Base-by-base conservation (phyloP, 53 echinoderm and acorn worm species). In the Paracentrotus lividus region DNA sequence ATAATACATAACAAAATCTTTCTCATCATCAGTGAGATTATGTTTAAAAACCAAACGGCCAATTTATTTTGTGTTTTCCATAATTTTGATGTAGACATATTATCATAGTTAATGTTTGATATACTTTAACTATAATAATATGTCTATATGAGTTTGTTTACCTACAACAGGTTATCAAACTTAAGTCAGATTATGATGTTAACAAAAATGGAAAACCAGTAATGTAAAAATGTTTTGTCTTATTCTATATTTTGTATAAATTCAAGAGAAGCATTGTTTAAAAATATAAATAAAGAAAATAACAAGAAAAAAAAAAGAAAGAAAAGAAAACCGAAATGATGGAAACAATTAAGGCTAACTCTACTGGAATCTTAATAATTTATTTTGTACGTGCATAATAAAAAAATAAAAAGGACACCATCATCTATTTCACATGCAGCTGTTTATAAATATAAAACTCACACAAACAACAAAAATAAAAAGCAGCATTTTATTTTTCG, bases 401-500 rank as follows among this genome's bases (percentile, higher is more conserved):
- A 40, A 36, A 64, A 64, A 72, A 72, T 69, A 69, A 69, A n/a
- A n/a, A n/a, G n/a, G n/a, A n/a, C 38, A 69, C 40, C 72, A 72
- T 72, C 21, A 20, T 72, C 18, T 72, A 4, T 33, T 86, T 56
- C 34, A 54, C 86, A 86, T 36, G 86, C 86, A 86, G 86, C 86
- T 86, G 55, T 86, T 56, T 27, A 85, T 49, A 51, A 49, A 23
- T 40, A 21, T 53, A 34, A 53, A 86, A 86, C 86, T 55, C 34
- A 54, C 86, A 86, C 85, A 16, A 85, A 34, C 56, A 86, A 86
- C 85, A 16, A 85, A 34, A 34, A 86, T 55, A 53, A 49, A 53
- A 86, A 56, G 86, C 56, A 86, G 86, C 86, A 86, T 55, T 53
- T 86, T 38, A 86, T 34, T 32, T 43, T 20, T 55, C 18, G 12